Conservation (phyloP, 2,797 vertebrate genomes). For the Buphagus erythrorhynchus region DNA sequence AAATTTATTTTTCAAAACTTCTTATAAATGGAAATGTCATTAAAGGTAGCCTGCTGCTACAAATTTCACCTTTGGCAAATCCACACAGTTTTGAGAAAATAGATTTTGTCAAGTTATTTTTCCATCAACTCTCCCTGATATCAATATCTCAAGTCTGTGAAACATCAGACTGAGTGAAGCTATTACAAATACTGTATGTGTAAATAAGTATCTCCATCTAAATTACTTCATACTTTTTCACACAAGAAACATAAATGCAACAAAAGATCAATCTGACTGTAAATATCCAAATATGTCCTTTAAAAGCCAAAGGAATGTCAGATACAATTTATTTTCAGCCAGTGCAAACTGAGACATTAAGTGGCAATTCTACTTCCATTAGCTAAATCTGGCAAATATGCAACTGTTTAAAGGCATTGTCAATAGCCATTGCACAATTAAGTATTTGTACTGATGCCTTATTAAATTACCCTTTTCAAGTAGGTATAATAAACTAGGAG, state of each 20-base stretch:
- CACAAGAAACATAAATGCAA: conserved; percentile 74
- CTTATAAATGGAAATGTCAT: neutral
- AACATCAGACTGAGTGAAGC: neutral
- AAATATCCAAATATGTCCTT: conserved; percentile 81
- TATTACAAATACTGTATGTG: conserved; percentile 36
- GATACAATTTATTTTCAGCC: conserved; percentile 85
- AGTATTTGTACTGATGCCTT: conserved; percentile 89
- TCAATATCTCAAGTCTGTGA: neutral
- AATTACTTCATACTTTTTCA: conserved; percentile 68
- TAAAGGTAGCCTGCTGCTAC: neutral
- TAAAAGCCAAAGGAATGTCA: conserved; percentile 82
- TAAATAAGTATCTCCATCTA: conserved; percentile 69
- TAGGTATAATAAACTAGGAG: conserved; percentile 82
- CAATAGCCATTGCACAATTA: conserved; percentile 93
- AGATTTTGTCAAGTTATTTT: conserved; percentile 1
- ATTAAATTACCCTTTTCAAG: conserved; percentile 87
- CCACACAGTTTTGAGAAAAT: neutral
- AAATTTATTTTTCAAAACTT: neutral
- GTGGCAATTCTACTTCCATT: conserved; percentile 88
- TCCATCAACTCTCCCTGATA: neutral
- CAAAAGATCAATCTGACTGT: conserved; percentile 75
- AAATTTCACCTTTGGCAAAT: neutral
- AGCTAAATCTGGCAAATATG: conserved; percentile 87
- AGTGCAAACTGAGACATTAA: conserved; percentile 84
- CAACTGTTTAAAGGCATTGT: conserved; percentile 91